Percentiles rank a stretch among this genome's conserved stretches.
Conservation (phyloP, 35 echinoderm and acorn worm species). For the Chiridota heheva region DNA sequence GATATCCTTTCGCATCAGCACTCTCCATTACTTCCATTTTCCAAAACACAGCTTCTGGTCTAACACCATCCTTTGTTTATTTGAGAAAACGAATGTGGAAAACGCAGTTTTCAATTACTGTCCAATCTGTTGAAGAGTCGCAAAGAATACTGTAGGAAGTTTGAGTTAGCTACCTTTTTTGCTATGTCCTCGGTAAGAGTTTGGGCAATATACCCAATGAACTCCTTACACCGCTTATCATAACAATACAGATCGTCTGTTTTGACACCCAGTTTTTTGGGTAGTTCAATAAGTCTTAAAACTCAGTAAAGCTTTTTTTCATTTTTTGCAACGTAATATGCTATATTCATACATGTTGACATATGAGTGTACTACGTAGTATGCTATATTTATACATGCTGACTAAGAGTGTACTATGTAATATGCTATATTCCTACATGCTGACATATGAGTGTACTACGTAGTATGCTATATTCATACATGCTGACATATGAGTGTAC, state of each 20-base stretch:
- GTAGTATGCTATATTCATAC: no score
- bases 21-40: not conserved
- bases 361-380: not conserved
- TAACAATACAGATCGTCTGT: not conserved
- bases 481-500: no score
- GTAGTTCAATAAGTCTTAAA: not conserved
- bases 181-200: not conserved
- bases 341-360: not conserved
- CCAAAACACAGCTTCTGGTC: not conserved
- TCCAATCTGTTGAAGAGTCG: not conserved
- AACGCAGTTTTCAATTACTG: constrained; percentile 15
- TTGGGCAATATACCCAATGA: not conserved
- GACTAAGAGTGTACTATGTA: no score
- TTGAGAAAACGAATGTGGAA: constrained; percentile 4
- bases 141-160: not conserved
- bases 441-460: no score
- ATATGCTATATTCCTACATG: no score
- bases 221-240: not conserved
- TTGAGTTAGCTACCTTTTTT: not conserved
- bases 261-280: not conserved
- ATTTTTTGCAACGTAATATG: constrained; percentile 24
- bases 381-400: no score
- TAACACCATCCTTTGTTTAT: not conserved
- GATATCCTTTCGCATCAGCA: constrained; percentile 1
- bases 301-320: not conserved